Evolutionary conservation across 2,888 invertebrate species (phyloP), one percentile per base, ranked within the genome.

Genomic region (Onchidella celtica): DNA sequence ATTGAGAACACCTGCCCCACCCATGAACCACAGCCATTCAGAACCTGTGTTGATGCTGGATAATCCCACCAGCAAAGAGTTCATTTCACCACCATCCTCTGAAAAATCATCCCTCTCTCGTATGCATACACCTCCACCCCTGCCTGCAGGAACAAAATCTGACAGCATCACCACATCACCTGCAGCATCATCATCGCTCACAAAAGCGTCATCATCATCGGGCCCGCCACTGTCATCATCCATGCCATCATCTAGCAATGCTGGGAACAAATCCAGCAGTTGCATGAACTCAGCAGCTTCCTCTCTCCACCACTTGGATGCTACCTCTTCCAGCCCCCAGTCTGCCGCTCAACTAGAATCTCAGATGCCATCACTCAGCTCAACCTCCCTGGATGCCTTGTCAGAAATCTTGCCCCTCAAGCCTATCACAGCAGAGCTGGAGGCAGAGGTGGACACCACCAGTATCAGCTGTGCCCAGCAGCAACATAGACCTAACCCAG

Each of bases 351-450:
- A 57, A 14, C 69, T 66, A 6, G 79, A 79, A 55, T 66, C 76
- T 17, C 69, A 34, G 38, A 81, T 81, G 81, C 75, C 75, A 21
- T 69, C 81, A 1, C 57, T 81, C 29, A 75, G 75, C 36, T 69
- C 81, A 11, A 65, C 73, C n/a, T 79, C 79, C 24, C 79, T 79
- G 3, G 79, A 79, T 66, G 79, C 73, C 65, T 66, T 79, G 29
- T 79, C 79, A 1, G 81, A 81, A 21, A 81, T 81, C n/a, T 57
- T 81, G 21, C 81, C 81, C 36, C 76, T 81, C 17, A 81, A 81
- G 38, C 81, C 81, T 14, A 81, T 81, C 47, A 81, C 81, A 17
- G 76, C 81, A 57, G 81, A 81, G 36, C 27, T 81, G 24, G 75
- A 81, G 47, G 73, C 75, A 6, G 80, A 63, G 24, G 79, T 38